Evolutionary conservation across 2,797 vertebrate genomes (phyloP), one percentile per base, ranked within the genome.

Genomic region (Gobionotothen gibberifrons): DNA sequence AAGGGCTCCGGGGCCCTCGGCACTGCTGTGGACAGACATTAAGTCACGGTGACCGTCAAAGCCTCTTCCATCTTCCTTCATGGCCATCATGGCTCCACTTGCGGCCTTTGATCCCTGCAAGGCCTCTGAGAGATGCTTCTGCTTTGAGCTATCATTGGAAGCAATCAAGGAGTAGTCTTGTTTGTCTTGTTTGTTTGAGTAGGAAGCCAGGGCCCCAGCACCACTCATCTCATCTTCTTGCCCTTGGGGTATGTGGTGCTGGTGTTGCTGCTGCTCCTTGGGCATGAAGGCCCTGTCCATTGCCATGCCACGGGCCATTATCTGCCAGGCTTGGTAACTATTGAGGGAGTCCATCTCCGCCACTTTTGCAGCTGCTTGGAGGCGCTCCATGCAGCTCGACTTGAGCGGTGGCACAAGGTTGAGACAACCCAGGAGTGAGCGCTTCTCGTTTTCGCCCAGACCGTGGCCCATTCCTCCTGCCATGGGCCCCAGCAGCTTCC

Each of bases 321-420:
- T 97, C 94, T 99, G 98, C 98, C 98, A 99, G 62, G 97, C 97
- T 85, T 98, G 98, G 92, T 98, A 99, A 88, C 97, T 99, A 92
- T 97, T 98, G 80, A 98, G 95, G 0, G 98, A 98, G 93, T 99
- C 98, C 97, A 99, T 98, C 93, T 99, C 98, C 0, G 97, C 97
- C 3, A 98, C 98, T 72, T 98, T 99, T 84, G 98, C 98, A 0
- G 97, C 98, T 1, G 98, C 98, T 89, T 99, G 98, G 81, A 99
- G 90, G 85, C 97, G 96, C 87, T 99, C 97, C 86, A 99, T 99
- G 87, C 98, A 99, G 93, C 98, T 99, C 29, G 98, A 99, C 92
- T 99, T 99, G 26, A 99, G 95, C 7, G 98, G 98, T 57, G 98
- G 98, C 78, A 99, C 97, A 36, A 99, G 95, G 92, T 96, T 98